Base-by-base conservation (phyloP, 2,113 vertebrate genomes). In the Campylomormyrus numenius region DNA sequence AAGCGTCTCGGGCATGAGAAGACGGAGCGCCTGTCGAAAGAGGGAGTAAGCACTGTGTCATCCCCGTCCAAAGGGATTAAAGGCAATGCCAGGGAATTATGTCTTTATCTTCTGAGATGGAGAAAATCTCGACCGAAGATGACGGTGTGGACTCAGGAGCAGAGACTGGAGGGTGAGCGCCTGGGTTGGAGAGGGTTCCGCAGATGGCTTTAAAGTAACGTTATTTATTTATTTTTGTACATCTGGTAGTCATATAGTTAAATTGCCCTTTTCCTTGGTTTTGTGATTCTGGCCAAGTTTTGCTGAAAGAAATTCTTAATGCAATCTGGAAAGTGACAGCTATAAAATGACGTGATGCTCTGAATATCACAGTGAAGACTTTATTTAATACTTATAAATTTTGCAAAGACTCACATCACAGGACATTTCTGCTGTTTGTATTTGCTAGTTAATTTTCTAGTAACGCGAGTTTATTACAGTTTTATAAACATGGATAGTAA, bases 71-170 rank as follows among this genome's bases (percentile, higher is more conserved):
- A 39, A 80, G 1, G 35, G 31, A 80, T 35, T 17, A 77, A 77
- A 77, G 15, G 35, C 4, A 35, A 42, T 80, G 15, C 35, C 50
- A 35, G 48, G 77, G 0, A 31, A 4, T 48, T 87, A 46, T 58
- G n/a, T 31, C 10, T 66, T 77, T 86, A 21, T n/a, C 31, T 42
- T 90, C 0, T 93, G 94, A 94, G 88, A 96, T 96, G 95, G 93
- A 96, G 92, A 96, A 93, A 89, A 90, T n/a, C 83, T 91, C 89
- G 2, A 88, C 93, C 15, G 94, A 95, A 87, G 95, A 96, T 95
- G 95, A 96, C 50, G 95, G 94, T 90, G 94, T 94, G 93, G 95
- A 95, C 89, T 96, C 95, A 17, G 95, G 95, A 94, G 95, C 95
- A 2, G 95, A 96, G 90, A 95, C 94, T 1, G 95, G 87, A 91